Conservation (phyloP, 2,797 vertebrate species). For the Oophaga sylvatica region DNA sequence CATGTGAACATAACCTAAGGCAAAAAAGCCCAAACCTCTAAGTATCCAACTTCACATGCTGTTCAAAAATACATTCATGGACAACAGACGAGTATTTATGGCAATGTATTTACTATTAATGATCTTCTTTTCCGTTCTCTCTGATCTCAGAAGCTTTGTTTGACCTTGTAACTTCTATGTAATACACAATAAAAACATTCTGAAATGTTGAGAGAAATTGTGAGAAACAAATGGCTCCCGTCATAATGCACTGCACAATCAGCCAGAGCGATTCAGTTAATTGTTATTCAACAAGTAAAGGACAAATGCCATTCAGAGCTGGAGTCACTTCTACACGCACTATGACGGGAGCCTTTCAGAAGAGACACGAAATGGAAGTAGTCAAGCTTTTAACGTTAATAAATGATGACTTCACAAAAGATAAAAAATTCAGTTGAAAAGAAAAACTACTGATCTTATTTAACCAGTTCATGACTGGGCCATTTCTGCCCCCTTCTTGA, state of each 20-base stretch:
- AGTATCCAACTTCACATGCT: not conserved
- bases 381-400: not conserved
- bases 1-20: too few species aligned
- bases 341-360: not conserved
- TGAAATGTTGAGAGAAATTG: conserved; percentile 11
- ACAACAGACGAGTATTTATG: not conserved
- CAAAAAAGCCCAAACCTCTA: not conserved
- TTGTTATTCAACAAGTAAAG: not conserved
- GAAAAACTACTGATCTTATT: not conserved
- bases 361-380: not conserved
- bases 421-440: not conserved
- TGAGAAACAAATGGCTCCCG: not conserved
- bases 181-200: not conserved
- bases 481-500: too few species aligned
- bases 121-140: not conserved
- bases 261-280: not conserved
- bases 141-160: not conserved
- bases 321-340: not conserved
- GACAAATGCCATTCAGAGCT: not conserved
- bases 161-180: conserved; percentile 9
- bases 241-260: not conserved
- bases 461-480: not conserved
- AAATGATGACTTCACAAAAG: not conserved
- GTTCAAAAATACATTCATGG: not conserved
- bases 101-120: conserved; percentile 5